Conservation (phyloP, 2,797 vertebrate species). For the Xiphophorus birchmanni region DNA sequence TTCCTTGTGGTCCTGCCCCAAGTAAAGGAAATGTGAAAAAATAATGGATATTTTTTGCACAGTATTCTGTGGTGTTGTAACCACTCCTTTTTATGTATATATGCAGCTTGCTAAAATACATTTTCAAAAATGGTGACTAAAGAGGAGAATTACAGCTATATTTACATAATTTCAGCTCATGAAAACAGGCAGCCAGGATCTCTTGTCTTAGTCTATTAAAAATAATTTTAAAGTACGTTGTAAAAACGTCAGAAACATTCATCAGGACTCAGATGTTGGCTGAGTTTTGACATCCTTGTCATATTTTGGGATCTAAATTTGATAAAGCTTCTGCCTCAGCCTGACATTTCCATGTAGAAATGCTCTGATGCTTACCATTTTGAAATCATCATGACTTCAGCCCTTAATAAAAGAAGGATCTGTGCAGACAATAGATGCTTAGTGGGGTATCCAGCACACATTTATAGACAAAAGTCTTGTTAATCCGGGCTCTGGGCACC, state of each 20-base stretch:
- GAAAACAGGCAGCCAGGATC: neutral
- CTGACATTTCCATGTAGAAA: conserved; percentile 27
- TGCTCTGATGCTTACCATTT: conserved; percentile 49
- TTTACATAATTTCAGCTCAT: neutral
- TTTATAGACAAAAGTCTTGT: conserved; percentile 46
- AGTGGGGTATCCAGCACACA: conserved; percentile 26
- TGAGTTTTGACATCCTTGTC: conserved; percentile 44
- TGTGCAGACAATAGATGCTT: conserved; percentile 26
- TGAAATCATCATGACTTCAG: conserved; percentile 68
- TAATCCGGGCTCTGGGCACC: conserved; percentile 62
- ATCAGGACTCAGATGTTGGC: neutral
- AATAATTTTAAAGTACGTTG: neutral
- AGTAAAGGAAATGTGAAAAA: neutral
- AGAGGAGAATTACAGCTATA: neutral
- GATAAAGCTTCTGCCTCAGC: conserved; percentile 36
- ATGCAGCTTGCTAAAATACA: neutral
- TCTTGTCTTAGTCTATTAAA: neutral
- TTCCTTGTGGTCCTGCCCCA: neutral
- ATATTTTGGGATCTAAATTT: conserved; percentile 41
- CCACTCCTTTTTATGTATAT: neutral
- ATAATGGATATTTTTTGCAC: neutral
- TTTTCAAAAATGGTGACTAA: neutral
- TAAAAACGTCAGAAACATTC: neutral
- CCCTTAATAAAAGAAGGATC: conserved; percentile 51
- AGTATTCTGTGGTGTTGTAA: neutral